Conservation (phyloP, 2,797 vertebrate species). For the Acipenser ruthenus region DNA sequence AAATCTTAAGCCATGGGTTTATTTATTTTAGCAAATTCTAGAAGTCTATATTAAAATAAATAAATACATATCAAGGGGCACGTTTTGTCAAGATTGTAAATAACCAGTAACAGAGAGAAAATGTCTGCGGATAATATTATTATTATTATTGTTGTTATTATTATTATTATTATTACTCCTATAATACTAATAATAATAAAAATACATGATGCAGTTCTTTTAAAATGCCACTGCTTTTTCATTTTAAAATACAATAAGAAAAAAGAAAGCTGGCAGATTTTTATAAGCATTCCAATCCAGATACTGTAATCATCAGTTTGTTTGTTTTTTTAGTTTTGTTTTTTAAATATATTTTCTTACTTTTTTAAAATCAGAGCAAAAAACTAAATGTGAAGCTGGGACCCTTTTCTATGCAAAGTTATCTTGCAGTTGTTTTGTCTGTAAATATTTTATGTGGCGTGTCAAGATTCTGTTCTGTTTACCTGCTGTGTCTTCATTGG, state of each 20-base stretch:
- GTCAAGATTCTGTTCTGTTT: constrained; percentile 42
- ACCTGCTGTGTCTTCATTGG: constrained; percentile 34
- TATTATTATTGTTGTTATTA: no score
- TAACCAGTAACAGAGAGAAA: no score
- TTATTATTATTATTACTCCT: no score
- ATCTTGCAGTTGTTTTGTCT: not conserved
- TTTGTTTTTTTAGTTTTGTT: constrained; percentile 15
- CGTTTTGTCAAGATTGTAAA: constrained; percentile 30
- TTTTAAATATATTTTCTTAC: constrained; percentile 29
- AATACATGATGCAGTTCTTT: constrained; percentile 23
- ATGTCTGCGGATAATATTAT: no score
- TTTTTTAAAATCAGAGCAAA: constrained; percentile 3
- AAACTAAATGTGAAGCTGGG: constrained; percentile 11
- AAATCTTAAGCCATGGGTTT: constrained; percentile 62
- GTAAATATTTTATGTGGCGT: constrained; percentile 30
- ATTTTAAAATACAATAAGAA: constrained; percentile 1
- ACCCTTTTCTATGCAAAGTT: constrained; percentile 16
- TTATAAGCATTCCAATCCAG: no score
- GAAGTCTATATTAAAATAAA: constrained; percentile 55
- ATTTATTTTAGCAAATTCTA: constrained; percentile 73
- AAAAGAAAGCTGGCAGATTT: no score
- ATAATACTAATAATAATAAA: no score
- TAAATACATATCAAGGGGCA: constrained; percentile 28
- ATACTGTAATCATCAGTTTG: no score
- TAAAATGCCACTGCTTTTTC: constrained; percentile 24